Base-by-base conservation (phyloP, 1,140 invertebrate species). In the Eumaeus atala region DNA sequence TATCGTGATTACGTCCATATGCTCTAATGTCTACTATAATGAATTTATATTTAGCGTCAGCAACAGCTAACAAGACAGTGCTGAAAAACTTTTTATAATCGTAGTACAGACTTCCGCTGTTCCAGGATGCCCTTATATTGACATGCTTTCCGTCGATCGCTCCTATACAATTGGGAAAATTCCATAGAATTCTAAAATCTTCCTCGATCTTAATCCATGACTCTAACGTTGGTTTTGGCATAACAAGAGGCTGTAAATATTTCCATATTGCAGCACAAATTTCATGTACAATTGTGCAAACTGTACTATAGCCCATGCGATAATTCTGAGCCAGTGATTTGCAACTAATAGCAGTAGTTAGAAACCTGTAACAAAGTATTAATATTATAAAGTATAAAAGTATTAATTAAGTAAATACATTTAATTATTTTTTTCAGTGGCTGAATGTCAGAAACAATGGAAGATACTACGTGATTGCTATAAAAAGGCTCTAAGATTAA, bases 51-150 rank as follows among this genome's bases (percentile, higher is more conserved):
- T 52, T 52, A 12, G 37, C 36, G 16, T 52, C 51, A 28, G 36
- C 51, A 40, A 52, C 16, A n/a, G 51, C 51, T 52, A 52, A 28
- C 37, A 42, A 52, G 16, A 52, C 51, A 9, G 16, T 21, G 18
- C 50, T 51, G 50, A 51, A 51, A 40, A n/a, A 28, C 18, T 51
- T 51, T 51, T 51, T 51, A 14, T 51, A 51, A 12, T 51, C 38
- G 18, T 37, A 51, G 18, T 21, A 51, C 7, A 21, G 36, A 51
- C 50, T 51, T 9, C 50, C 50, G 17, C 50, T 51, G 35, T 51
- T 51, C 50, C 50, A 51, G n/a, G 50, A 36, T 37, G 50, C 50
- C 8, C 50, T 51, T 51, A 51, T 51, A 51, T 51, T 51, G 18
- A 51, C 50, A 37, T 51, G 50, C 18, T 51, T 51, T 16, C 48